Base-by-base conservation (phyloP, 2,888 invertebrate genomes). In the Dynastes tityus region DNA sequence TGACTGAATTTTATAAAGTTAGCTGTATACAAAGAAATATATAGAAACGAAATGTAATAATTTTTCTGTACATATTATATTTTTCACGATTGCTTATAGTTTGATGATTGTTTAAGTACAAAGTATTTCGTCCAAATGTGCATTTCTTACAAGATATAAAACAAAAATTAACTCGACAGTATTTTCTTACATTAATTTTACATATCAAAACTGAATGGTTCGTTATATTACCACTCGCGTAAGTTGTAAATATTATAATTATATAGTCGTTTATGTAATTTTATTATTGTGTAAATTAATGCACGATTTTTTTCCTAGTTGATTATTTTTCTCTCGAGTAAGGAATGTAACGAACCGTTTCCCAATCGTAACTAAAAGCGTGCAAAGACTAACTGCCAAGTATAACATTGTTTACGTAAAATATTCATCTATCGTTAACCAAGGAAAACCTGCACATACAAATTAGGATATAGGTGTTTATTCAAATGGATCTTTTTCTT, bases 71-170 rank as follows among this genome's bases (percentile, higher is more conserved):
- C 82, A 83, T 82, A 80, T 78, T 80, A 82, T 81, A 81, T 78
- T 78, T 80, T 79, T 80, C 78, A 79, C 78, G 80, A 82, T 85
- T 85, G 86, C 85, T 86, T 85, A 85, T 86, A 85, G 86, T 86
- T 86, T 85, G 85, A 85, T 53, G 76, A 68, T 79, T 61, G 68
- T 79, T 79, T 79, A 80, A 82, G 81, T 83, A 81, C 81, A 79
- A 79, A 79, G 63, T 70, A 76, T 76, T 78, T 79, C 78, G 78
- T 78, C 78, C 78, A 76, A 80, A 77, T 80, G 77, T 81, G 79
- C 78, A 78, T 78, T 78, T 78, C 75, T 78, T 78, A 67, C 65
- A 75, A 67, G 58, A 78, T 70, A 74, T 61, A 78, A 67, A 73
- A 64, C 22, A 74, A 71, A 55, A 58, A 78, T 55, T 65, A 78